Evolutionary conservation across 2,113 vertebrate species (phyloP), one percentile per base, ranked within the genome.

Genomic region (Atractosteus spatula): DNA sequence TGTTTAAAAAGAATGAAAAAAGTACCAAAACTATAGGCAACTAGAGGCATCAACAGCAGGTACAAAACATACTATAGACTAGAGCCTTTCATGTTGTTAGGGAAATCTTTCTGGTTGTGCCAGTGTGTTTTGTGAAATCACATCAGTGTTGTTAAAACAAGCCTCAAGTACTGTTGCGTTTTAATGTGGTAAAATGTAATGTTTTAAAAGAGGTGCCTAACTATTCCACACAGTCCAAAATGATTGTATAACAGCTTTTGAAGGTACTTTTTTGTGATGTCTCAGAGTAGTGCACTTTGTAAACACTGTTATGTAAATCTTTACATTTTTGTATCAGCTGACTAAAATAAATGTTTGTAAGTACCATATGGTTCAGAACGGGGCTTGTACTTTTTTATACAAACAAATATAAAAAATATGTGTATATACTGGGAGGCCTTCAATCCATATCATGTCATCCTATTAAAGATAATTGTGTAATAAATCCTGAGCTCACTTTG

Each of bases 121-220:
- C 62, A 41, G 8, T 64, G 62, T 64, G 17, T 64, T 64, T 41
- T 64, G 41, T 41, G 62, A 16, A 41, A 42, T 64, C 62, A 41
- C 56, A 59, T 59, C 62, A 64, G 62, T 64, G 62, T 64, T 64
- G 62, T 41, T 42, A 64, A 17, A 64, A 7, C 8, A 8, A 42
- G 8, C 11, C 56, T n/a, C n/a, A 7, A 64, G 62, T 29, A 41
- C 1, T 64, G 62, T 42, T 16, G 62, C 1, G 1, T 64, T 64
- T 64, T 7, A 16, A 5, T 64, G 62, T 64, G 4, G 41, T 64
- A 41, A 64, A 64, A 64, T 59, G 12, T 59, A 64, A 64, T 59
- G 2, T 59, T 59, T 12, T 59, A 59, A 55, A 55, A 59, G 56
- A n/a, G n/a, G 56, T 59, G 56, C 56, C 56, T 59, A 59, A 59